Evolutionary conservation across 1,140 invertebrate genomes (phyloP).

Genomic region (Acromyrmex charruanus): DNA sequence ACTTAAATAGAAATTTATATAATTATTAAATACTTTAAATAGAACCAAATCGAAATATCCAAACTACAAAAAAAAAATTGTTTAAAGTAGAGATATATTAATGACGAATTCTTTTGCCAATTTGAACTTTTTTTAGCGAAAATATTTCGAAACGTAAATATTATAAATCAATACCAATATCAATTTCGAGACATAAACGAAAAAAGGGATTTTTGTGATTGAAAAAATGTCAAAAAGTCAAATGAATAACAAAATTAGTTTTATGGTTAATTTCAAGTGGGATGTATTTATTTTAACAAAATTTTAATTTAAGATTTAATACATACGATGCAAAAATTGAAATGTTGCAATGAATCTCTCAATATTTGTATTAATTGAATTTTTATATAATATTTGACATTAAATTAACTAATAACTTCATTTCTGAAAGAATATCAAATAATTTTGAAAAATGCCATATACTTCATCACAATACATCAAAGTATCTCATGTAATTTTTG

Average conservation of each 20-base stretch:
- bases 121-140: neutral
- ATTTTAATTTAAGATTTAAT: neutral
- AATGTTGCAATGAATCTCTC: neutral
- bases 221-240: neutral
- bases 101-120: neutral
- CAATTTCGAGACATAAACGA: constrained; percentile 1
- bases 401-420: neutral
- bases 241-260: neutral
- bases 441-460: neutral
- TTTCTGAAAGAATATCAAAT: neutral
- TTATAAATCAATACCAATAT: neutral
- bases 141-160: neutral
- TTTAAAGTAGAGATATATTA: neutral
- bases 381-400: neutral
- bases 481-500: neutral
- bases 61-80: neutral
- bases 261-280: neutral
- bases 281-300: neutral
- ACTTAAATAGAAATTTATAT: neutral
- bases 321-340: neutral
- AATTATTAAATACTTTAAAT: no score
- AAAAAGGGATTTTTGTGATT: neutral
- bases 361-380: neutral
- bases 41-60: neutral
- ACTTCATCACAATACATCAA: neutral